These are phyloP conservation scores for Parauchenoglanis punctatus DNA, from an alignment of 2,797 vertebrate genomes.

Conservation along the genomic window DNA sequence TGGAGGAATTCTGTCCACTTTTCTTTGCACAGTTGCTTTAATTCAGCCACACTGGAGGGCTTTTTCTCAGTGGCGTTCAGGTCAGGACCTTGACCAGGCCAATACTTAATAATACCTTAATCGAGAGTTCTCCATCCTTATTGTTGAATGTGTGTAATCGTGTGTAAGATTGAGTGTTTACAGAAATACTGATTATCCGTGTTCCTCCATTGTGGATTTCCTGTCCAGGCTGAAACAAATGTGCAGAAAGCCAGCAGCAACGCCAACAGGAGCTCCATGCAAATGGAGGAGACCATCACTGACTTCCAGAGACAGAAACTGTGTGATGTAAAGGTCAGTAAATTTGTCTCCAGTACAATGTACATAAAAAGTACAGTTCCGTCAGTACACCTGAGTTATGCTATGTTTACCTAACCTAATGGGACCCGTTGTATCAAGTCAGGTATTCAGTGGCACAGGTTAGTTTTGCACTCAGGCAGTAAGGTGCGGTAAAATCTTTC, in stretches of 20 bases:
- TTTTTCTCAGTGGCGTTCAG: background rate
- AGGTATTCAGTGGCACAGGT: too few relatives aligned
- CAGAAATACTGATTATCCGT: background rate
- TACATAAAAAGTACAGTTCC: background rate
- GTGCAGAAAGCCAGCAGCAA: slow-evolving; percentile 78
- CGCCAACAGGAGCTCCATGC: slow-evolving; percentile 70
- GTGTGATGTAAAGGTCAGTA: slow-evolving; percentile 77
- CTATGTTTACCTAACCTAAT: too few relatives aligned
- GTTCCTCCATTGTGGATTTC: background rate
- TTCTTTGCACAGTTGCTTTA: too few relatives aligned
- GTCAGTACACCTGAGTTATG: background rate
- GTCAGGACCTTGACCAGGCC: background rate
- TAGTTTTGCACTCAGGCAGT: too few relatives aligned
- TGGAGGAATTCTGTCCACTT: too few relatives aligned
- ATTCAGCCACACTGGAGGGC: background rate
- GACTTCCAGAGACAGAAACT: slow-evolving; percentile 81
- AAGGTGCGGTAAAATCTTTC: too few relatives aligned
- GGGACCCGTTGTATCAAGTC: background rate
- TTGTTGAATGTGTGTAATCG: background rate
- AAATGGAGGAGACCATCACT: slow-evolving; percentile 75
- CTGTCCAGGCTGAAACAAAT: slow-evolving; percentile 74
- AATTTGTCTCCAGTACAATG: background rate
- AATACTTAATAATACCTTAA: background rate
- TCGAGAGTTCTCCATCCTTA: background rate
- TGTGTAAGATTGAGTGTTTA: background rate